Percentiles rank a stretch among this genome's conserved stretches.
phyloP scores from a whole-genome alignment of 2,797 vertebrate species.

The Hydrophis major region DNA sequence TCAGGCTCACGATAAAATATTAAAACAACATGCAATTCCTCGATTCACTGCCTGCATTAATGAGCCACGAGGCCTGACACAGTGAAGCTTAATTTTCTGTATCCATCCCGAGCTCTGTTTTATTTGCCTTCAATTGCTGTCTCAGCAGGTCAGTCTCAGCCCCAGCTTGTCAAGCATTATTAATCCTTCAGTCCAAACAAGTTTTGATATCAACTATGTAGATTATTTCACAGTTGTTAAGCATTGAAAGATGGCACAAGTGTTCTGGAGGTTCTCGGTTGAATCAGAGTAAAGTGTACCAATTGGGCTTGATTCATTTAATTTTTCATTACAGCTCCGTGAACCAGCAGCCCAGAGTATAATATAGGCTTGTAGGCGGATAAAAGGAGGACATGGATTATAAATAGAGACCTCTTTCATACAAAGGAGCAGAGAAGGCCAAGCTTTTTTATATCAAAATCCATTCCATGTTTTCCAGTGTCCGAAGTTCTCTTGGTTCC shows the following conservation, averaged over 20 bases:
- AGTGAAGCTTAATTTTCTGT: background rate
- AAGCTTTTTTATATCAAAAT: background rate
- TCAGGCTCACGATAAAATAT: conserved; percentile 1
- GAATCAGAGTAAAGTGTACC: background rate
- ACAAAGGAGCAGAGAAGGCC: background rate
- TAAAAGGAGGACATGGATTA: background rate
- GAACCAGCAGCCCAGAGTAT: background rate
- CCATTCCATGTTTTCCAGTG: background rate
- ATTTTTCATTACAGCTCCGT: background rate
- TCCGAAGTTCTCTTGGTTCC: background rate
- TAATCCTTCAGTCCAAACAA: conserved; percentile 11
- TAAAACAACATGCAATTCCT: conserved; percentile 27
- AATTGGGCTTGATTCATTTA: background rate
- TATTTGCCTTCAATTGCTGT: conserved; percentile 14
- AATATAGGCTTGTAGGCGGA: background rate
- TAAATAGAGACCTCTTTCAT: background rate
- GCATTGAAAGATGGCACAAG: background rate
- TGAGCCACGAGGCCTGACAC: conserved; percentile 5
- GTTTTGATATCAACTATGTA: conserved; percentile 7
- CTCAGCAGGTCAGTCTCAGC: conserved; percentile 11
- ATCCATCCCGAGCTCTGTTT: background rate
- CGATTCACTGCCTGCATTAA: background rate
- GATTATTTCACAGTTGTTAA: conserved; percentile 17
- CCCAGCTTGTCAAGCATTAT: conserved; percentile 17
- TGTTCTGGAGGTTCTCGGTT: too few relatives aligned